Percentiles rank a stretch among this genome's conserved stretches.
Evolutionary conservation across 2,888 invertebrate species (phyloP).

Genomic region (Strigamia maritima): DNA sequence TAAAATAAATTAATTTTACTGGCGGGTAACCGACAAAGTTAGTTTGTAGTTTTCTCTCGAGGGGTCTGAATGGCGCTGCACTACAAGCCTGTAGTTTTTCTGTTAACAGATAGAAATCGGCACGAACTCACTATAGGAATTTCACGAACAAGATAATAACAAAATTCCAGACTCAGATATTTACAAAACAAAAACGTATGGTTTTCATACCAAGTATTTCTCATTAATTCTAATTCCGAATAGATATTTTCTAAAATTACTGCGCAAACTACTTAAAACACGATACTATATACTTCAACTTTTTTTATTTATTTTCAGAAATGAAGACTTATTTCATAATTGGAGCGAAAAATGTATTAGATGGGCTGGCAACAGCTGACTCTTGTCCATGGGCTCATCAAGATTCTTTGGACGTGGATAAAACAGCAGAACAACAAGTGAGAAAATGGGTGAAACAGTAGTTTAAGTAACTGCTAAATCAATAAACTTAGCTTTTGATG

Average conservation of each 20-base stretch:
- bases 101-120: not conserved
- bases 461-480: not conserved
- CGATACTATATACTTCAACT: not conserved
- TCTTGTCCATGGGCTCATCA: not conserved
- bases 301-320: constrained; percentile 26
- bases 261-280: not conserved
- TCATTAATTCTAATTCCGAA: not conserved
- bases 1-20: not conserved
- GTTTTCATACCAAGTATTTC: not conserved
- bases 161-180: not conserved
- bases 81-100: not conserved
- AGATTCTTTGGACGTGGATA: not conserved
- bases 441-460: not conserved
- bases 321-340: constrained; percentile 42
- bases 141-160: not conserved
- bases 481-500: not conserved
- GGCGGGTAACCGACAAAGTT: not conserved
- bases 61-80: not conserved
- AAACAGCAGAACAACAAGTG: not conserved
- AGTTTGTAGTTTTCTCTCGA: not conserved
- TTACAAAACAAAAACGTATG: not conserved
- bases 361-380: constrained; percentile 33
- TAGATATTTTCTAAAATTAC: not conserved
- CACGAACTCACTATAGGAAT: not conserved
- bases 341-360: constrained; percentile 37